phyloP scores from a whole-genome alignment of 2,113 vertebrate genomes.

The Atractosteus spatula region DNA sequence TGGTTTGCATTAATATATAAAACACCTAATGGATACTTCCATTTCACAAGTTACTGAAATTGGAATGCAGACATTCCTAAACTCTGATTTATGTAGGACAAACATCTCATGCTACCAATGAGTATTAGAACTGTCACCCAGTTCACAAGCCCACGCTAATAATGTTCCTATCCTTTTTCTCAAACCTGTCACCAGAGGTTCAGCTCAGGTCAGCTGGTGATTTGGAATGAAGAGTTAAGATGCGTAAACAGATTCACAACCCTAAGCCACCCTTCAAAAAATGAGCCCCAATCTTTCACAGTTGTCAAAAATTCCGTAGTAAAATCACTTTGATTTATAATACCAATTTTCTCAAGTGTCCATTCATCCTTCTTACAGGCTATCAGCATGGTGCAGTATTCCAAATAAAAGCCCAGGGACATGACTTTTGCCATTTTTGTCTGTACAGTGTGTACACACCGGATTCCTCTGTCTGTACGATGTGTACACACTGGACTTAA shows the following conservation, averaged over 20 bases:
- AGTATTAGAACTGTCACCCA: no score
- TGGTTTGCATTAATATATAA: no score
- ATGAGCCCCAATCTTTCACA: background rate
- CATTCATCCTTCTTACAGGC: background rate
- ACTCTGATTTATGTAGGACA: no score
- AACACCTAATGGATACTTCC: no score
- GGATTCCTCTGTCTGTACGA: background rate
- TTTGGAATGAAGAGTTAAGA: background rate
- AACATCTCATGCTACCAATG: no score
- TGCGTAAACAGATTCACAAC: background rate
- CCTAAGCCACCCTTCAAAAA: background rate
- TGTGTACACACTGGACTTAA: background rate
- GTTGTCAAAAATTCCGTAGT: background rate
- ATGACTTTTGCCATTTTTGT: background rate
- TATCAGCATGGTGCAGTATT: background rate
- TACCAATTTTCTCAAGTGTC: slow-evolving; percentile 2
- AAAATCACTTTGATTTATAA: background rate
- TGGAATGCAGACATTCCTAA: no score
- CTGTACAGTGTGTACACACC: background rate
- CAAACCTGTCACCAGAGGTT: no score
- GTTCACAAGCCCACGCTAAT: no score
- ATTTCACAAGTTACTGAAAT: no score
- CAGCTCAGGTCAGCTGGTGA: background rate
- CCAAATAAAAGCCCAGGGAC: background rate
- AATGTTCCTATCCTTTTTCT: no score